Percentiles rank a stretch among this genome's conserved stretches.
These are phyloP conservation scores for Metopolophium dirhodum DNA, from an alignment of 1,140 invertebrate species.

Conservation along the genomic window DNA sequence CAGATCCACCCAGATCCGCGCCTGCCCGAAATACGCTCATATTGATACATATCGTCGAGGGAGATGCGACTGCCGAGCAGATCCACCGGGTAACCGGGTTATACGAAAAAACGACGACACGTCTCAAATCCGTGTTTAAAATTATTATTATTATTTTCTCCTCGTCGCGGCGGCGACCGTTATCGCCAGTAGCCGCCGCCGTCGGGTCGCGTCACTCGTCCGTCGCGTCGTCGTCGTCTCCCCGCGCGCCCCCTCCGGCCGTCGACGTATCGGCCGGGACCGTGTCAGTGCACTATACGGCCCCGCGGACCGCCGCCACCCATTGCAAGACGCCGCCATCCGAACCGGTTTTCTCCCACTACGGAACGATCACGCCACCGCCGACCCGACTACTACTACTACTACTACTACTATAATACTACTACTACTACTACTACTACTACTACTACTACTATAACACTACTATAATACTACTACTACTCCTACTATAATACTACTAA, in stretches of 20 bases:
- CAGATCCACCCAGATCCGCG: too few relatives aligned
- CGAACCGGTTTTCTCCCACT: slow-evolving; percentile 22
- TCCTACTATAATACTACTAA: slow-evolving; percentile 15
- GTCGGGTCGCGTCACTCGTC: neutral
- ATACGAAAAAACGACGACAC: neutral
- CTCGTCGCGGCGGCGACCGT: neutral
- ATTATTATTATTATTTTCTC: neutral
- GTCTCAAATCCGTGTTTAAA: neutral
- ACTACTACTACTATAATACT: neutral
- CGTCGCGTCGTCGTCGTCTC: neutral
- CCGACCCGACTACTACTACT: neutral
- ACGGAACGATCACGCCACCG: neutral
- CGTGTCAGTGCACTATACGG: slow-evolving; percentile 27
- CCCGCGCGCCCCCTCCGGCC: neutral
- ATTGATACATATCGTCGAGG: too few relatives aligned
- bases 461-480: slow-evolving; percentile 41
- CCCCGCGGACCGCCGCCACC: neutral
- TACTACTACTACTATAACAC: slow-evolving; percentile 28
- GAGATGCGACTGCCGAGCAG: too few relatives aligned
- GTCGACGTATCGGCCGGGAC: neutral
- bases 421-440: slow-evolving; percentile 33
- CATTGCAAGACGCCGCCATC: neutral
- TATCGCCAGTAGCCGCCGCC: neutral
- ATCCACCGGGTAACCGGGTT: neutral
- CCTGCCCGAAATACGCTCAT: too few relatives aligned